These are phyloP conservation scores for Montifringilla adamsi DNA, from an alignment of 2,113 vertebrate species.

Conservation along the genomic window DNA sequence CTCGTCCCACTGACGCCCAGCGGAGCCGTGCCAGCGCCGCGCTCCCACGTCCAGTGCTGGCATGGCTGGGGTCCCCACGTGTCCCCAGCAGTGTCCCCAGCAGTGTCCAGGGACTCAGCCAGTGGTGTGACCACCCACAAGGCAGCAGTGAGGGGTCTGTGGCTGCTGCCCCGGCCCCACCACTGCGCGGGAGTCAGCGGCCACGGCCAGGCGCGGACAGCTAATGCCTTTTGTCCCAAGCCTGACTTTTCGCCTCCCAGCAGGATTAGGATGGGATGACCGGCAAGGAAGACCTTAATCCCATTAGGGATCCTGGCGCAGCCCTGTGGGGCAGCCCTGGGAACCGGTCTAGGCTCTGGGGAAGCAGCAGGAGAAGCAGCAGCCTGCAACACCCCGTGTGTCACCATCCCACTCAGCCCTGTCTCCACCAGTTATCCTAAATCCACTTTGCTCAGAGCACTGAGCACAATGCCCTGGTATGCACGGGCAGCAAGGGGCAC, in stretches of 20 bases:
- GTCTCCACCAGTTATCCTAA: neutral
- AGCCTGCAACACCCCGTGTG: neutral
- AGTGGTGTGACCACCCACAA: neutral
- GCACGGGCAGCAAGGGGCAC: neutral
- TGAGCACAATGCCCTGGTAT: neutral
- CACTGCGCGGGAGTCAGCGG: neutral
- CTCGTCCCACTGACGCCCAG: neutral
- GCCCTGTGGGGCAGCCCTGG: neutral
- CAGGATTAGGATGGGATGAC: constrained; percentile 47
- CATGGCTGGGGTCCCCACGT: fast-evolving
- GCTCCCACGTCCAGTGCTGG: fast-evolving
- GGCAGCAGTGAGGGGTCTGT: neutral
- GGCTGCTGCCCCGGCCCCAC: neutral
- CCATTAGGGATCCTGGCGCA: neutral
- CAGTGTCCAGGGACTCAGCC: fast-evolving
- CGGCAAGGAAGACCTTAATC: constrained; percentile 48
- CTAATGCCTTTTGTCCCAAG: constrained; percentile 51
- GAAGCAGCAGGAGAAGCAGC: neutral
- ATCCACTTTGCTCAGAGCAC: neutral
- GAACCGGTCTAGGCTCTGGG: fast-evolving
- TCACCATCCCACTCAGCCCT: fast-evolving
- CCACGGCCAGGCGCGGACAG: neutral
- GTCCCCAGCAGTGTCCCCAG: neutral
- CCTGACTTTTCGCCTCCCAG: constrained; percentile 48
- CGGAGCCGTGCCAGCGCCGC: fast-evolving